Conservation (phyloP, 1,140 invertebrate species). For the Limonius californicus region DNA sequence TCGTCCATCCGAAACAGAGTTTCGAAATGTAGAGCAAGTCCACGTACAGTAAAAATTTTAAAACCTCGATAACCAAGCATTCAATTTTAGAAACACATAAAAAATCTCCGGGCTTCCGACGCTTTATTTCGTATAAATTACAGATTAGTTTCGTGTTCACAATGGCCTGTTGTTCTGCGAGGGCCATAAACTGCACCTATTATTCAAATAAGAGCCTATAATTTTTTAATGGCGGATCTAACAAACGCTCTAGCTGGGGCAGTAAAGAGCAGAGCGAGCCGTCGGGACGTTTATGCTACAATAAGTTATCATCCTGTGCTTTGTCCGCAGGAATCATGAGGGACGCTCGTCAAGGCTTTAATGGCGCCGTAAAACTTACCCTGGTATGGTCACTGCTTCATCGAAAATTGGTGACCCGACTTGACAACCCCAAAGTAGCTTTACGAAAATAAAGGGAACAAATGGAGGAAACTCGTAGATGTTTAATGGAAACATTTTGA, state of each 20-base stretch:
- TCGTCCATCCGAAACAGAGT: too few relatives aligned
- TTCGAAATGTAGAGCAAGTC: too few relatives aligned
- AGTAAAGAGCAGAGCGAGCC: constrained; percentile 2
- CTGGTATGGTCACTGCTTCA: neutral
- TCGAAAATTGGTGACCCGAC: constrained; percentile 3
- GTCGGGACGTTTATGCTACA: constrained; percentile 3
- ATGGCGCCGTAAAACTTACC: neutral
- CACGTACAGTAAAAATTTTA: too few relatives aligned
- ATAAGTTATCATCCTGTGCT: constrained; percentile 6
- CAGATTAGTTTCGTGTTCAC: neutral
- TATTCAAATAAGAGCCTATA: constrained; percentile 11
- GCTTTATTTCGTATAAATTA: too few relatives aligned
- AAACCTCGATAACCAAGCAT: too few relatives aligned
- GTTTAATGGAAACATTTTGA: too few relatives aligned
- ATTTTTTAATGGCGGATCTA: constrained; percentile 3
- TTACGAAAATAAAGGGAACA: neutral
- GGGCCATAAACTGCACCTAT: constrained; percentile 1
- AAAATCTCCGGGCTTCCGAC: too few relatives aligned
- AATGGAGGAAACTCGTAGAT: neutral
- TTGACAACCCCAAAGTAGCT: neutral
- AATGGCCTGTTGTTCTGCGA: neutral
- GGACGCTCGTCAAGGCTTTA: constrained; percentile 6
- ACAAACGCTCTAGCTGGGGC: neutral
- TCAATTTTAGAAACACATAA: too few relatives aligned
- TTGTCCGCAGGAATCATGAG: neutral